Conservation (phyloP, 1,140 invertebrate genomes). For the Temnothorax longispinosus region DNA sequence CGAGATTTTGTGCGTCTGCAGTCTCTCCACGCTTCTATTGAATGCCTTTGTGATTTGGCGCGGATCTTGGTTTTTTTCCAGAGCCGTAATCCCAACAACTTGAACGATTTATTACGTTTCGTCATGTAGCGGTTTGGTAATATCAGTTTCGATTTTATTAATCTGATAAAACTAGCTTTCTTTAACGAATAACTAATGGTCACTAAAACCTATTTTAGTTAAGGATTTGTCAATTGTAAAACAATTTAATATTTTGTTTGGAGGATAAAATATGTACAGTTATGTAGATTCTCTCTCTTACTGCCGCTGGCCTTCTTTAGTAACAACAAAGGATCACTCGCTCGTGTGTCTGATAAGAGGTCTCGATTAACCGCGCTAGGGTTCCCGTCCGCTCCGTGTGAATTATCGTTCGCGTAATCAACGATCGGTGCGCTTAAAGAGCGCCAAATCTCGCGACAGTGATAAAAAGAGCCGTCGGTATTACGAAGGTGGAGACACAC, state of each 20-base stretch:
- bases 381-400: constrained; percentile 7
- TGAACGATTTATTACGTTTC: constrained; percentile 12
- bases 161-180: not conserved
- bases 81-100: not conserved
- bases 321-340: constrained; percentile 9
- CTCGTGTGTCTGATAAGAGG: constrained; percentile 27
- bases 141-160: not conserved
- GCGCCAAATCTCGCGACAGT: constrained; percentile 70
- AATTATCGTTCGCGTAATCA: constrained; percentile 53
- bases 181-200: not conserved
- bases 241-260: not conserved
- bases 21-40: constrained; percentile 10
- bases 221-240: not conserved
- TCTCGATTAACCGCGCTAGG: constrained; percentile 1
- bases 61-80: not conserved
- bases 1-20: constrained; percentile 27
- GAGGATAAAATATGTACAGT: not conserved
- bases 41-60: constrained; percentile 38
- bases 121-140: not conserved
- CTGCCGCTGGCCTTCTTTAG: not conserved
- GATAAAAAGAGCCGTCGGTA: constrained; percentile 73
- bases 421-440: constrained; percentile 64
- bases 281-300: not conserved
- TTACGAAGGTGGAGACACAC: constrained; percentile 76
- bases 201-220: not conserved